These are phyloP conservation scores for Rhegmatorhina hoffmannsi DNA, from an alignment of 2,113 vertebrate species.

Conservation along the genomic window DNA sequence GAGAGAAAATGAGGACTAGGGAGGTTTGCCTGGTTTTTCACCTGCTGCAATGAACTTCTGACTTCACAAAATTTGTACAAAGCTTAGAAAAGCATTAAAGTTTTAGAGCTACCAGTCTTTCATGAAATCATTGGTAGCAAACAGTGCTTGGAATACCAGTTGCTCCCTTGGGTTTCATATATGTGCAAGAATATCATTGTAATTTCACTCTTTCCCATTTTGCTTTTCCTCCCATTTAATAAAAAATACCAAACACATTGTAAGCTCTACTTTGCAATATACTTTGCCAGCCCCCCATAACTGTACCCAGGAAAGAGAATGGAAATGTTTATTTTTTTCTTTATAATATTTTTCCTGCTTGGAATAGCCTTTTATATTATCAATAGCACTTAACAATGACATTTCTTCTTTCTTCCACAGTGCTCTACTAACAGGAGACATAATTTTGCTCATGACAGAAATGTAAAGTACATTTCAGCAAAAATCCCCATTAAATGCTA, in stretches of 20 bases:
- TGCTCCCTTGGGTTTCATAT: conserved; percentile 45
- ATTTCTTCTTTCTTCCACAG: neutral
- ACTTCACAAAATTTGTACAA: conserved; percentile 35
- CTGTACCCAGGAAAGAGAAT: neutral
- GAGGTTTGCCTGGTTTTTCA: conserved; percentile 44
- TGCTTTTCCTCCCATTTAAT: neutral
- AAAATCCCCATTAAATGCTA: neutral
- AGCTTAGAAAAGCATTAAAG: conserved; percentile 37
- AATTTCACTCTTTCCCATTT: neutral
- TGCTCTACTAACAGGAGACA: neutral
- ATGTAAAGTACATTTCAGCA: neutral
- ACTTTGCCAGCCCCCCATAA: neutral
- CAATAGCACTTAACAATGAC: neutral
- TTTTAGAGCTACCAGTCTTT: conserved; percentile 21
- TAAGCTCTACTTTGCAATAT: neutral
- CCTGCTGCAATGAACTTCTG: conserved; percentile 65
- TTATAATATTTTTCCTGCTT: neutral
- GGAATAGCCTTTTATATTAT: neutral
- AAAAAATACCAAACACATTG: neutral
- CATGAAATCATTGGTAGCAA: conserved; percentile 47
- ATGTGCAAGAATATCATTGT: conserved; percentile 47
- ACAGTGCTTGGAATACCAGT: conserved; percentile 6
- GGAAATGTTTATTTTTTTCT: neutral
- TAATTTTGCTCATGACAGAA: neutral
- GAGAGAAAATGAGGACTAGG: neutral